phyloP scores from a whole-genome alignment of 2,113 vertebrate species.

The Macheiramphus alcinus region DNA sequence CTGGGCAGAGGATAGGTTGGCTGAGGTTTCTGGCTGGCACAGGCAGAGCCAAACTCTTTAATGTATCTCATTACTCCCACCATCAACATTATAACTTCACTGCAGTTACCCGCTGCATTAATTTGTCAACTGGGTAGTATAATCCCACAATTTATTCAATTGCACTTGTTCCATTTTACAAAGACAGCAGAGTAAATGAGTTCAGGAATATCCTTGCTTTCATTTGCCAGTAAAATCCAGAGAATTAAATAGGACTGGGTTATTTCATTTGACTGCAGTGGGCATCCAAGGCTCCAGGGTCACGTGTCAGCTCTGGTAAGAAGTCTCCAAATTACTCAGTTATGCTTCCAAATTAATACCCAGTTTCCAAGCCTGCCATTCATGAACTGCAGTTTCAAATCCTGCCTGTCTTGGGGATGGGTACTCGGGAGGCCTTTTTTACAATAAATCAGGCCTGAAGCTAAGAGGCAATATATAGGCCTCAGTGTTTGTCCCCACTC shows the following conservation, averaged over 20 bases:
- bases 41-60: not conserved
- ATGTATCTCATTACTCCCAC: not conserved
- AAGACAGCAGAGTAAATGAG: not conserved
- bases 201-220: not conserved
- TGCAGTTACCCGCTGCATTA: not conserved
- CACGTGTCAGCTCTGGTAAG: not conserved
- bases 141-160: not conserved
- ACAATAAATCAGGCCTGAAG: not conserved
- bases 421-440: not conserved
- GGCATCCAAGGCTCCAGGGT: not conserved
- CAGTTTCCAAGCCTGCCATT: not conserved
- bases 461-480: not conserved
- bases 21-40: not conserved
- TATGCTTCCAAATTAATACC: not conserved
- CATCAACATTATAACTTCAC: not conserved
- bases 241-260: not conserved
- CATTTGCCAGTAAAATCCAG: not conserved
- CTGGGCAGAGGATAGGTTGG: not conserved
- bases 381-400: not conserved
- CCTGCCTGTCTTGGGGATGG: too few relatives aligned
- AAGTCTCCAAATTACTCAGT: not conserved
- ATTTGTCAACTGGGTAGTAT: not conserved
- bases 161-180: not conserved
- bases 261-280: not conserved
- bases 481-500: not conserved